Conservation (phyloP, 2,888 invertebrate genomes). For the Noctua comes region DNA sequence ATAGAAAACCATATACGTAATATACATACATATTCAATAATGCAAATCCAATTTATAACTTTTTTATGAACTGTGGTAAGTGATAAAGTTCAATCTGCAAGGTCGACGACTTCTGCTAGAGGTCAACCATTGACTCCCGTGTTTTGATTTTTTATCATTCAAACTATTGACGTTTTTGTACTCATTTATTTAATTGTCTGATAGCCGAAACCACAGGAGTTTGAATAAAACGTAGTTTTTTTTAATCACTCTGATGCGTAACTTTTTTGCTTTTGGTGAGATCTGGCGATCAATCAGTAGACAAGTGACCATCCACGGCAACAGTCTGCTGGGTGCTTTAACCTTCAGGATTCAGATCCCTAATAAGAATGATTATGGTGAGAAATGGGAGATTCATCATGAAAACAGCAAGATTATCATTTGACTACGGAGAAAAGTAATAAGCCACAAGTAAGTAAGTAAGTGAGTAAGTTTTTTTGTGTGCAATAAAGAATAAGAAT, state of each 20-base stretch:
- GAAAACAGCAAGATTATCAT: neutral
- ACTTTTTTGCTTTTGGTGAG: too few species aligned
- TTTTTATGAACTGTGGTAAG: neutral
- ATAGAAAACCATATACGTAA: neutral
- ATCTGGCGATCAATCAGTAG: neutral
- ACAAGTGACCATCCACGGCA: neutral
- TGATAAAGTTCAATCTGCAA: conserved; percentile 44
- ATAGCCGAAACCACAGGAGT: neutral
- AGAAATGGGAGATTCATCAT: neutral
- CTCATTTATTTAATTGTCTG: conserved; percentile 14
- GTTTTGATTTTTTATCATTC: conserved; percentile 41
- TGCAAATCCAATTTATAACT: conserved; percentile 13
- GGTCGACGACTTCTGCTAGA: conserved; percentile 44
- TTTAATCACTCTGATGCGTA: neutral
- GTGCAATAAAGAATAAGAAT: too few species aligned
- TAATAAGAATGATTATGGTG: neutral
- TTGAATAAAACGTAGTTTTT: neutral
- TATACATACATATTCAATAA: conserved; percentile 6
- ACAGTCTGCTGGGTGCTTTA: neutral
- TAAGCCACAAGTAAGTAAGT: too few species aligned
- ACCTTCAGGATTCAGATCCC: neutral
- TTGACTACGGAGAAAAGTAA: neutral
- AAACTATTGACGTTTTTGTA: conserved; percentile 25
- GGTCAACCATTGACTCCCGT: conserved; percentile 47
- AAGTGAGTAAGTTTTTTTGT: too few species aligned